phyloP scores from a whole-genome alignment of 2,797 vertebrate species.

The Monodelphis domestica region DNA sequence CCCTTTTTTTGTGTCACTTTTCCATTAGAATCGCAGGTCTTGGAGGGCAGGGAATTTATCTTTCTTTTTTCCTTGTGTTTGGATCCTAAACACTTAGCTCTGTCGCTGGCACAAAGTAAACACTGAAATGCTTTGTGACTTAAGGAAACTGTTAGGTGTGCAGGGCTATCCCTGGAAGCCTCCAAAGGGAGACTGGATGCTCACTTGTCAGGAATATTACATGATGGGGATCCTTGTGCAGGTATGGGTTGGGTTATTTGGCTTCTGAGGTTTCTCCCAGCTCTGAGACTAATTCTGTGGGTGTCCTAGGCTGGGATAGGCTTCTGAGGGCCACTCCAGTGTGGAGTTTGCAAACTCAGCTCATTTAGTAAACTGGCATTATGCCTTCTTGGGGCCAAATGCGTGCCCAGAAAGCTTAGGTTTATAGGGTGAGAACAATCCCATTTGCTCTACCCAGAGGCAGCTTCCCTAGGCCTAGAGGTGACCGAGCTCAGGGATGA shows the following conservation, averaged over 20 bases:
- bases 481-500: constrained; percentile 36
- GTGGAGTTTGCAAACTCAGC: background rate
- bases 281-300: background rate
- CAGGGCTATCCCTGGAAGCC: background rate
- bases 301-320: background rate
- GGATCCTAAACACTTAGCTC: background rate
- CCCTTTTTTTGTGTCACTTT: background rate
- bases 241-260: background rate
- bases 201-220: background rate
- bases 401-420: background rate
- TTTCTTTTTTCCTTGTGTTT: background rate
- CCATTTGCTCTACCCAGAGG: background rate
- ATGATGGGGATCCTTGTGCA: background rate
- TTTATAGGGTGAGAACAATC: background rate
- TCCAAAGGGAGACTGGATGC: background rate
- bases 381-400: background rate
- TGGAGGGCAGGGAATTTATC: background rate
- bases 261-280: background rate
- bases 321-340: background rate
- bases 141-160: background rate
- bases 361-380: background rate
- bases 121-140: background rate
- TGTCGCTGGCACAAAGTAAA: background rate
- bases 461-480: background rate
- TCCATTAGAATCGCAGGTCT: background rate